phyloP scores from a whole-genome alignment of 2,797 vertebrate species.

The Cyprinella venusta region DNA sequence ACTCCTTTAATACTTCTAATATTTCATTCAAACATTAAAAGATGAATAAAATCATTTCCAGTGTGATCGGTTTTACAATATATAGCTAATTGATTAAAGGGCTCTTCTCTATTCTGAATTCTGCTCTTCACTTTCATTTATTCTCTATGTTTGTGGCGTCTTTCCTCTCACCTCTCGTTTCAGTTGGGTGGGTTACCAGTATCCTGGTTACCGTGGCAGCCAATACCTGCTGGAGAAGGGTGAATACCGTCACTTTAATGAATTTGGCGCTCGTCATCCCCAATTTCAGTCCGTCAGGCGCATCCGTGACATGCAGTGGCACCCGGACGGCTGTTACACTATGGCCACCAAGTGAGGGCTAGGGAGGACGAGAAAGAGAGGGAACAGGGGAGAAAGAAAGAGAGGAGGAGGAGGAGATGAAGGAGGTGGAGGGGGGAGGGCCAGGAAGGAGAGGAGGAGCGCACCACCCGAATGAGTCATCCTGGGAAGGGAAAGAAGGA shows the following conservation, averaged over 20 bases:
- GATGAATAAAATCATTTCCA: neutral
- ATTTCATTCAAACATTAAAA: neutral
- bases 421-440: slow-evolving; percentile 56
- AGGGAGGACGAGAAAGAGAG: slow-evolving; percentile 69
- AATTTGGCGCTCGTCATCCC: slow-evolving; percentile 75
- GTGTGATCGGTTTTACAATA: neutral
- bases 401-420: slow-evolving; percentile 56
- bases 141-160: slow-evolving; percentile 15
- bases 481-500: slow-evolving; percentile 40
- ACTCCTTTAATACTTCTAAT: neutral
- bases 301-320: slow-evolving; percentile 81
- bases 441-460: slow-evolving; percentile 67
- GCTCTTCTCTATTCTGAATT: neutral
- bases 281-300: slow-evolving; percentile 80
- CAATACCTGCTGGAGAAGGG: slow-evolving; percentile 81
- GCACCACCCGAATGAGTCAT: slow-evolving; percentile 52
- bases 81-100: neutral
- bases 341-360: slow-evolving; percentile 73
- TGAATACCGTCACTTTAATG: slow-evolving; percentile 79
- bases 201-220: slow-evolving; percentile 79
- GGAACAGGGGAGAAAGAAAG: slow-evolving; percentile 64
- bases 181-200: slow-evolving; percentile 81
- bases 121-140: slow-evolving; percentile 3
- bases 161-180: slow-evolving; percentile 32
- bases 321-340: slow-evolving; percentile 76